Evolutionary conservation across 30 jellyfish, hydroid and myxozoan species (phyloP).

Genomic region (Nemopilema nomurai): DNA sequence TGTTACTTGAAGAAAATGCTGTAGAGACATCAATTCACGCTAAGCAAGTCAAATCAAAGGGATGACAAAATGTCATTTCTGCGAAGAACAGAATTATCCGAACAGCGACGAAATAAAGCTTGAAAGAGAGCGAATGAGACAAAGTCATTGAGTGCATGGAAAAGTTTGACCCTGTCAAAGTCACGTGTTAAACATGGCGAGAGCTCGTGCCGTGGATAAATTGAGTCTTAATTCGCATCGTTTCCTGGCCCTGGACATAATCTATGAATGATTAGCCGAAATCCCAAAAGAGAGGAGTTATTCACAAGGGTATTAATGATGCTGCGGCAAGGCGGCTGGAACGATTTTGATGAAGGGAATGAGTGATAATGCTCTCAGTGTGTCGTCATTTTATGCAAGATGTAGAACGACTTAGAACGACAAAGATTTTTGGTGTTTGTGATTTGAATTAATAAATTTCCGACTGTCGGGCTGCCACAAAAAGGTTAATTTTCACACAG

Average conservation of each 20-base stretch:
- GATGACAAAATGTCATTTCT: too few relatives aligned
- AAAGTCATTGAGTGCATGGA: neutral
- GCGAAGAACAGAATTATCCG: neutral
- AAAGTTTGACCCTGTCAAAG: neutral
- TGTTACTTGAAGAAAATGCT: too few relatives aligned
- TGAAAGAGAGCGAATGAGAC: neutral
- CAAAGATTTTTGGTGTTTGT: too few relatives aligned
- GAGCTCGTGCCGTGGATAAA: neutral
- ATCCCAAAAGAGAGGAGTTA: neutral
- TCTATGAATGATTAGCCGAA: neutral
- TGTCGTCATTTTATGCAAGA: too few relatives aligned
- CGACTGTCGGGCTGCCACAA: too few relatives aligned
- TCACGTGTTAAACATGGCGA: neutral
- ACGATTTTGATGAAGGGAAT: too few relatives aligned
- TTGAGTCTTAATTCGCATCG: neutral
- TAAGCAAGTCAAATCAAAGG: too few relatives aligned
- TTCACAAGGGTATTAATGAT: neutral
- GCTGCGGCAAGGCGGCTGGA: neutral
- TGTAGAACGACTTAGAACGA: too few relatives aligned
- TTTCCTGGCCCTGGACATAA: neutral
- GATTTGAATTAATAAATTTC: too few relatives aligned
- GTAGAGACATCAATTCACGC: too few relatives aligned
- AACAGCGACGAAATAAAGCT: neutral
- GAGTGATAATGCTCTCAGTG: too few relatives aligned
- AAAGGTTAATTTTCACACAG: too few relatives aligned